These are phyloP conservation scores for Bambusicola thoracicus DNA, from an alignment of 2,113 vertebrate species.

Conservation along the genomic window DNA sequence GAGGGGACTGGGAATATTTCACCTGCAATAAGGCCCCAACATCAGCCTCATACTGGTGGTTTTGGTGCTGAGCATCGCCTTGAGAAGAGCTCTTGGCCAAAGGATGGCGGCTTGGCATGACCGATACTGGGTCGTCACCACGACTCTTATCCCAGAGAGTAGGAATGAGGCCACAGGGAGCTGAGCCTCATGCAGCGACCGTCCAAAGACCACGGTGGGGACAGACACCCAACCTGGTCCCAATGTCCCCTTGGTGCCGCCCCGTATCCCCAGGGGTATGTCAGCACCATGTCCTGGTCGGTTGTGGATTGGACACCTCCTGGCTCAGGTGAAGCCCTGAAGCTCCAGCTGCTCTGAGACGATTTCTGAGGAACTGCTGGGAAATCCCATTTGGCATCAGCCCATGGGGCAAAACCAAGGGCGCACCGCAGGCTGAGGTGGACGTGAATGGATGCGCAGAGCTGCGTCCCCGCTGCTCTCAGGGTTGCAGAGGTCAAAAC, in stretches of 20 bases:
- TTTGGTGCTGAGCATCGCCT: not conserved
- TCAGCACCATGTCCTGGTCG: not conserved
- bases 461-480: accelerated
- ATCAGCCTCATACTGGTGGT: not conserved
- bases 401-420: not conserved
- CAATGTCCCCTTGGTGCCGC: not conserved
- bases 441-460: not conserved
- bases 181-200: not conserved
- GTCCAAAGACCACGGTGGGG: not conserved
- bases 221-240: not conserved
- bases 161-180: not conserved
- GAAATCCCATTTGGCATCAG: not conserved
- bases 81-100: not conserved
- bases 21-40: not conserved
- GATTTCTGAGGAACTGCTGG: not conserved
- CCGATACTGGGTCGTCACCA: not conserved
- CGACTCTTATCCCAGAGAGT: not conserved
- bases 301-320: not conserved
- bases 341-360: not conserved
- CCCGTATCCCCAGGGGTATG: accelerated
- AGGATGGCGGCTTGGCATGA: not conserved
- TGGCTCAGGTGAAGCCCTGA: not conserved
- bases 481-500: not conserved
- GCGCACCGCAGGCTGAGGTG: not conserved
- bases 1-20: not conserved